These are phyloP conservation scores for Caerostris extrusa DNA, from an alignment of 1,140 invertebrate species.

Conservation along the genomic window DNA sequence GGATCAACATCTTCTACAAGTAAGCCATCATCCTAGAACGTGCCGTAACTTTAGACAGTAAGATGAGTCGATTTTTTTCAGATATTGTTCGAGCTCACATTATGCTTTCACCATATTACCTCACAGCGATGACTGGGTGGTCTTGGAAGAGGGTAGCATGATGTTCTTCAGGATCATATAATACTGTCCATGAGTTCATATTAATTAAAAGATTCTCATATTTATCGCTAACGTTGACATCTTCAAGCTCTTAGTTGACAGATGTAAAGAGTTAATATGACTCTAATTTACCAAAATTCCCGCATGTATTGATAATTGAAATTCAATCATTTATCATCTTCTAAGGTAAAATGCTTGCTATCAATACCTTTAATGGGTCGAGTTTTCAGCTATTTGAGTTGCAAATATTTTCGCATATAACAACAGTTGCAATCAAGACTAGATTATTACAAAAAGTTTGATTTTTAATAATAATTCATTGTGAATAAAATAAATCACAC, in stretches of 20 bases:
- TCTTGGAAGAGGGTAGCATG: background rate
- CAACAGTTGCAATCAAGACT: no score
- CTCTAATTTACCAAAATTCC: background rate
- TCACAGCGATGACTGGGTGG: background rate
- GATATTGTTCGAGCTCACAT: background rate
- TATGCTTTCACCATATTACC: background rate
- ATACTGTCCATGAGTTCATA: background rate
- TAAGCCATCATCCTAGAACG: background rate
- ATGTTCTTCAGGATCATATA: background rate
- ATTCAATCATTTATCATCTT: no score
- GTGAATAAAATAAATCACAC: no score
- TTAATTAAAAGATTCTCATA: constrained; percentile 24
- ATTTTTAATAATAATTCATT: no score
- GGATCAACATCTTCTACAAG: background rate
- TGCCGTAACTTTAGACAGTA: background rate
- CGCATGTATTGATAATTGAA: no score
- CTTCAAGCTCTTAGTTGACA: background rate
- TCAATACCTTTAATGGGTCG: no score
- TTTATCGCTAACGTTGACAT: background rate
- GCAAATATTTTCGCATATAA: no score
- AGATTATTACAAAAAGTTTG: no score
- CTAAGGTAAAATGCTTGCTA: no score
- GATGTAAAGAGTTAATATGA: background rate
- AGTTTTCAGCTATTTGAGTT: no score
- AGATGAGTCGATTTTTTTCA: background rate